Evolutionary conservation across 1,140 invertebrate species (phyloP).

Genomic region (Bombus haemorrhoidalis): DNA sequence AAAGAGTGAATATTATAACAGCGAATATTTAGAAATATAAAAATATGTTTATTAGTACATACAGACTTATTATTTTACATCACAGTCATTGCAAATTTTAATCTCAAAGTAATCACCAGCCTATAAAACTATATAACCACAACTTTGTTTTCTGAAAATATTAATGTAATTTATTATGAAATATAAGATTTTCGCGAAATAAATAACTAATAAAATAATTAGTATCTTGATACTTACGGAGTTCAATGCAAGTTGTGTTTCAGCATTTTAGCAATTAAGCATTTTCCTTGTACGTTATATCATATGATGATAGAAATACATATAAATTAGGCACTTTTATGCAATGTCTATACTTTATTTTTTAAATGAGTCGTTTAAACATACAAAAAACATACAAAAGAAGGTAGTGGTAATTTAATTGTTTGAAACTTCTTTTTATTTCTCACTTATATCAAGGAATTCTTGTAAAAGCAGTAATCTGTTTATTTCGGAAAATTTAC

Average conservation of each 20-base stretch:
- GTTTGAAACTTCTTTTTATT: not conserved
- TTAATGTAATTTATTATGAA: conserved; percentile 17
- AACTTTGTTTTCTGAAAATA: conserved; percentile 26
- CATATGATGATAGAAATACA: not conserved
- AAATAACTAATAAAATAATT: conserved; percentile 4
- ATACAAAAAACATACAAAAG: not conserved
- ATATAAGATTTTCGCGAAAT: not conserved
- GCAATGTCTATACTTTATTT: not conserved
- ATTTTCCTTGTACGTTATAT: too few relatives aligned
- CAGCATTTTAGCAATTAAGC: too few relatives aligned
- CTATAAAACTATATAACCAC: not conserved
- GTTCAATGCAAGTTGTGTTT: not conserved
- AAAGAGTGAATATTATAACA: not conserved
- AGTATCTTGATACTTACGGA: not conserved
- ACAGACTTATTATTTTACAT: conserved; percentile 24
- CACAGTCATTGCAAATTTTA: conserved; percentile 12
- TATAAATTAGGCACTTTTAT: not conserved
- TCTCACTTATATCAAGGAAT: not conserved
- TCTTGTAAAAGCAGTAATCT: conserved; percentile 29
- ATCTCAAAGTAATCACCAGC: too few relatives aligned
- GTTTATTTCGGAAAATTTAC: conserved; percentile 24
- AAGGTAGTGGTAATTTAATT: not conserved
- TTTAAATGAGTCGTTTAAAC: not conserved
- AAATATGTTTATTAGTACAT: conserved; percentile 20
- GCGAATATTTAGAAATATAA: not conserved